phyloP scores from a whole-genome alignment of 1,140 invertebrate species.

The Zelostemma sp. region DNA sequence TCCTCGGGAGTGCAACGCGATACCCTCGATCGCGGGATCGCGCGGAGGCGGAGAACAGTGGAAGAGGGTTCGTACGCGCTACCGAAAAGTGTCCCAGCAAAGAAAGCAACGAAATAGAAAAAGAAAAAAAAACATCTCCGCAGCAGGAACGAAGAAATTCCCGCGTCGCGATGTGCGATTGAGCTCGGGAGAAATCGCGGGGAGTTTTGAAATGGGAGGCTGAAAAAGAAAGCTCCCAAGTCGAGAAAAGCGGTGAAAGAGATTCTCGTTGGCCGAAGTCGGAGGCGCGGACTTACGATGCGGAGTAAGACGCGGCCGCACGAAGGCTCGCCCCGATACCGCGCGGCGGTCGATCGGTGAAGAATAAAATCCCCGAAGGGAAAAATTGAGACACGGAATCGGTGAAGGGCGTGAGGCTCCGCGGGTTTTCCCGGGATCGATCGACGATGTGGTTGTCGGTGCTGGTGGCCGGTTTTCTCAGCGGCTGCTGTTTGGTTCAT shows the following conservation, averaged over 20 bases:
- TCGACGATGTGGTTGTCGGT: conserved; percentile 67
- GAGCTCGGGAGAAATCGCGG: conserved; percentile 1
- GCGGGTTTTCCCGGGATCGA: conserved; percentile 43
- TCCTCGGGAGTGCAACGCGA: conserved; percentile 50
- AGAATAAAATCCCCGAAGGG: background rate
- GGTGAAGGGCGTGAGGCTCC: conserved; percentile 16
- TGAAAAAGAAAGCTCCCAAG: background rate
- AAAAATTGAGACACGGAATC: conserved; percentile 6
- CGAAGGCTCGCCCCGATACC: conserved; percentile 28
- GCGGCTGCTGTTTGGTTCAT: conserved; percentile 62
- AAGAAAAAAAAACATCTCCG: no score
- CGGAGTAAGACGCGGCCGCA: conserved; percentile 14
- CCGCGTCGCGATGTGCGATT: background rate
- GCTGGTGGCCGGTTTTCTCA: conserved; percentile 62
- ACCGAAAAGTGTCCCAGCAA: background rate
- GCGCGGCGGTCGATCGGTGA: conserved; percentile 44
- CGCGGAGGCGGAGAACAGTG: conserved; percentile 16
- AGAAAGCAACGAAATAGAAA: background rate
- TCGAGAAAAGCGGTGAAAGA: conserved; percentile 9
- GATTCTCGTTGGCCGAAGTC: background rate
- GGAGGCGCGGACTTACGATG: conserved; percentile 13
- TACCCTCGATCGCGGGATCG: conserved; percentile 20
- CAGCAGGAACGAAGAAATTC: background rate
- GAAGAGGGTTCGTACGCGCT: conserved; percentile 11
- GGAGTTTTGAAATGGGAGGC: background rate